Percentiles rank a stretch among this genome's conserved stretches.
These are phyloP conservation scores for Heliothis virescens DNA, from an alignment of 1,140 invertebrate species.

Conservation along the genomic window DNA sequence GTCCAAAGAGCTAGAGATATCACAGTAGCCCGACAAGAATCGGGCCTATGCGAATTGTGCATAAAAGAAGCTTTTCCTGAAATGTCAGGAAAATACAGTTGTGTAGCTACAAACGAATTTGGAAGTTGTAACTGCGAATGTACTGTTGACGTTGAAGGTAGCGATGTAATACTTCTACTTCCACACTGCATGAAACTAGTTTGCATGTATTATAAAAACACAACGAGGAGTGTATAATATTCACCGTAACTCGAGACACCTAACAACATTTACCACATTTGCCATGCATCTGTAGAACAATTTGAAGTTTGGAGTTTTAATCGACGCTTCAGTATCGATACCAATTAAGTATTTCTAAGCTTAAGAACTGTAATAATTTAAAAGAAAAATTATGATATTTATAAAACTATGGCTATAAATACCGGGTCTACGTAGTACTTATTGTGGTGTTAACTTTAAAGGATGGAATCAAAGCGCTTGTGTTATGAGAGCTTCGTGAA, in stretches of 20 bases:
- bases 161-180: constrained; percentile 61
- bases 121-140: constrained; percentile 94
- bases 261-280: constrained; percentile 57
- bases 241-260: constrained; percentile 14
- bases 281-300: constrained; percentile 75
- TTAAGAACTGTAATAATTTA: no score
- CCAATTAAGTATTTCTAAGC: neutral
- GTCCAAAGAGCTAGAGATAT: constrained; percentile 93
- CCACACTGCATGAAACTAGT: constrained; percentile 62
- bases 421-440: no score
- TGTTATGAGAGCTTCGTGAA: constrained; percentile 38
- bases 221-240: constrained; percentile 38
- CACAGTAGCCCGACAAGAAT: constrained; percentile 90
- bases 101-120: constrained; percentile 93
- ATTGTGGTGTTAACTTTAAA: neutral
- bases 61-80: constrained; percentile 98
- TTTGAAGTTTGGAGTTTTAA: constrained; percentile 31
- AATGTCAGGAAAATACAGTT: constrained; percentile 95
- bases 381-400: no score
- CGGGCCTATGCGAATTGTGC: constrained; percentile 93
- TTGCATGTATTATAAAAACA: constrained; percentile 58
- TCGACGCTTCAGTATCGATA: constrained; percentile 1
- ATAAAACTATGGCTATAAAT: no score
- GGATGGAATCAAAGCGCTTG: constrained; percentile 12
- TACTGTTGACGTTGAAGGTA: constrained; percentile 94